Evolutionary conservation across 2,113 vertebrate genomes (phyloP), one percentile per base, ranked within the genome.

Genomic region (Anthoscopus minutus): DNA sequence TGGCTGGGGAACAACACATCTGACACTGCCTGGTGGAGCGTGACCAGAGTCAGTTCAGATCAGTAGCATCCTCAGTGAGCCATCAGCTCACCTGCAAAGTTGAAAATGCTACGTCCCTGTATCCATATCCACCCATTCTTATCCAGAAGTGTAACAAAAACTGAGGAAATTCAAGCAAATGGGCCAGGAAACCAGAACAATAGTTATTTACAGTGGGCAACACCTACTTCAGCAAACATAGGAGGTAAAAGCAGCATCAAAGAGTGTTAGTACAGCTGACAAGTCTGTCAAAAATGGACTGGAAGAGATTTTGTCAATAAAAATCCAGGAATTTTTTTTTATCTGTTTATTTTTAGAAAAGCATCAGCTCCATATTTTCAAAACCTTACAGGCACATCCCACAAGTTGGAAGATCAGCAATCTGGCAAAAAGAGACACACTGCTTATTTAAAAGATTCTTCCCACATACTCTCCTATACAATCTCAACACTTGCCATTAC

Each of bases 211-310:
- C 28, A 56, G 25, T 15, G 25, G 58, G 53, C 47, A 92, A 51
- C 94, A 96, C 88, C 92, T 94, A 88, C 13, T 86, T 28, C 51
- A 86, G 86, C 67, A 88, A 95, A 88, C 37, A 45, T 0, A 80
- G 17, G 71, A 88, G 74, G 51, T 37, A 82, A 85, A 81, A 73
- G 71, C 71, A 73, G 45, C 81, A 92, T 93, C 84, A 94, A 94
- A 93, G 85, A 37, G 37, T 72, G 79, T 93, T 91, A 93, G 79
- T 56, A 78, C 93, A 96, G 87, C 93, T 91, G 94, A 80, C 37
- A 50, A 84, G 50, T 19, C 62, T 85, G 37, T 56, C n/a, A 87
- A 89, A 89, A 9, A 8, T 21, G 13, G 72, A 56, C 71, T 72
- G 72, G 76, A 80, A 82, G 79, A 38, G 73, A 15, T 10, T 80